Conservation (phyloP, 2,113 vertebrate species). For the Odontophorus gujanensis region DNA sequence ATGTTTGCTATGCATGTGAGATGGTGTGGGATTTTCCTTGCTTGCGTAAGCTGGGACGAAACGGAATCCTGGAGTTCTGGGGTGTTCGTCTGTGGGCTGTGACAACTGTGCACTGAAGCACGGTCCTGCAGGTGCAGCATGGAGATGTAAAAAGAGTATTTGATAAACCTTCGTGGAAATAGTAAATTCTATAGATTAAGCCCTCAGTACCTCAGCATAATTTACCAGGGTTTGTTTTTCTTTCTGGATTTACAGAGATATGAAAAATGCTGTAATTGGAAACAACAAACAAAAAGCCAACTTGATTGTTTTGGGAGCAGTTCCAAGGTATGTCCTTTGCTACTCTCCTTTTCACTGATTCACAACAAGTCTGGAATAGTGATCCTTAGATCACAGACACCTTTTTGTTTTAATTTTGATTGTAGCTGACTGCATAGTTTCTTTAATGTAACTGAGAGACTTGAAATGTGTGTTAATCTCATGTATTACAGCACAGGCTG, state of each 20-base stretch:
- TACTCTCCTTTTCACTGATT: slow-evolving; percentile 73
- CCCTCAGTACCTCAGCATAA: slow-evolving; percentile 71
- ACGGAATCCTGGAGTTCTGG: background rate
- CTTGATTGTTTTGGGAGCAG: slow-evolving; percentile 98
- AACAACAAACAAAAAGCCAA: slow-evolving; percentile 99
- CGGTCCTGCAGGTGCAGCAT: slow-evolving; percentile 22
- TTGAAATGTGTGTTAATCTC: slow-evolving; percentile 41
- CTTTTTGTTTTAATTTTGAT: slow-evolving; percentile 54
- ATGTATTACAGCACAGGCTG: slow-evolving; percentile 34
- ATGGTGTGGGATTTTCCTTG: slow-evolving; percentile 8
- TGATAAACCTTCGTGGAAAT: slow-evolving; percentile 47
- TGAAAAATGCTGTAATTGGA: slow-evolving; percentile 99
- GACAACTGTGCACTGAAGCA: background rate
- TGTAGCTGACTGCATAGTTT: slow-evolving; percentile 52
- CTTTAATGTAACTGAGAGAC: slow-evolving; percentile 28
- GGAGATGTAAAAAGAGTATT: slow-evolving; percentile 27
- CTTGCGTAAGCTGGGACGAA: background rate
- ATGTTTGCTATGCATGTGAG: slow-evolving; percentile 32
- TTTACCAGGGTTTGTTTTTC: slow-evolving; percentile 75
- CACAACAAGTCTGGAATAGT: slow-evolving; percentile 53
- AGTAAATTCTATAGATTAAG: slow-evolving; percentile 69
- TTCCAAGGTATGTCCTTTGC: slow-evolving; percentile 89
- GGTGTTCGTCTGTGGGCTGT: slow-evolving; percentile 3
- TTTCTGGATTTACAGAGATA: slow-evolving; percentile 90
- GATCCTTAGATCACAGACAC: slow-evolving; percentile 53